phyloP scores from a whole-genome alignment of 2,113 vertebrate species.

The Pimephales promelas region DNA sequence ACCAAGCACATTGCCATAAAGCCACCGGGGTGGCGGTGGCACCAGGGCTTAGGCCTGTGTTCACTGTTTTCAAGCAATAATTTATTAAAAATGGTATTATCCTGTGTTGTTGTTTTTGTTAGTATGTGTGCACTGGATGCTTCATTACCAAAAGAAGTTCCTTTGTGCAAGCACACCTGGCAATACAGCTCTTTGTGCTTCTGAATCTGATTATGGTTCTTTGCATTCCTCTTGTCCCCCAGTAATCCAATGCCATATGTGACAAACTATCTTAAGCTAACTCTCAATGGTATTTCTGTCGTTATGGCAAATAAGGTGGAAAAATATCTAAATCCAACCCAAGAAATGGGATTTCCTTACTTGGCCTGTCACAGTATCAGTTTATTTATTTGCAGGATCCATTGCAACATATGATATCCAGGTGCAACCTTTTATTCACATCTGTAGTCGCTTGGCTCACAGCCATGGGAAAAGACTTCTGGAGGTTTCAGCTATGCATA shows the following conservation, averaged over 20 bases:
- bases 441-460: neutral
- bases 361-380: neutral
- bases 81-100: no score
- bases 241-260: slow-evolving; percentile 9
- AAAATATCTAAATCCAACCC: slow-evolving; percentile 3
- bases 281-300: slow-evolving; percentile 45
- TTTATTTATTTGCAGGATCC: slow-evolving; percentile 17
- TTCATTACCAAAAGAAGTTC: neutral
- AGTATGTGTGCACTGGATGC: no score
- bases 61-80: no score
- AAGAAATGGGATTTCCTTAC: slow-evolving; percentile 38
- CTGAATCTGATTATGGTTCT: slow-evolving; percentile 8
- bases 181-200: no score
- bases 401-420: slow-evolving; percentile 37
- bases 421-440: slow-evolving; percentile 26
- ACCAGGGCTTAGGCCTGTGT: no score
- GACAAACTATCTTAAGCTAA: neutral
- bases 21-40: no score
- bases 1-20: no score
- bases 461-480: slow-evolving; percentile 17
- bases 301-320: slow-evolving; percentile 10
- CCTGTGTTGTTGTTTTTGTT: no score
- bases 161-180: no score
- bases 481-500: neutral
- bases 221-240: neutral